A percentile compares a stretch with the other conserved stretches of the same genome.
phyloP scores from a whole-genome alignment of 1,140 invertebrate genomes.

The Tyrophagus putrescentiae region DNA sequence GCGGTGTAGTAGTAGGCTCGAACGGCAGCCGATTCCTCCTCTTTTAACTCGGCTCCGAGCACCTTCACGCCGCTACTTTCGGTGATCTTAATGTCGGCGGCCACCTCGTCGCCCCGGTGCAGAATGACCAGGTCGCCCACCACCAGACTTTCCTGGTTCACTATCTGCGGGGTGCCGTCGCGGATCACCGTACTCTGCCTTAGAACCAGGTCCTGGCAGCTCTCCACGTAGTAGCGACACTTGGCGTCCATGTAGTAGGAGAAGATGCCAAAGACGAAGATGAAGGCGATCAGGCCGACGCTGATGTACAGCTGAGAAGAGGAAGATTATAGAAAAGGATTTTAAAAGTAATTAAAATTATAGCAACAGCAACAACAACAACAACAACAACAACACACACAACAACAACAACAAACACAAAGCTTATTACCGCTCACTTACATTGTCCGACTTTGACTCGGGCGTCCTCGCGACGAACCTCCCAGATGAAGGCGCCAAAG shows the following conservation, averaged over 20 bases:
- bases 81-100: constrained; percentile 31
- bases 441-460: not conserved
- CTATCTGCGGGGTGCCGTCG: constrained; percentile 76
- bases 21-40: constrained; percentile 37
- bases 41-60: constrained; percentile 34
- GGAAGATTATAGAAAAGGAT: constrained; percentile 30
- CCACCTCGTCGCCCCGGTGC: constrained; percentile 49
- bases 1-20: constrained; percentile 37
- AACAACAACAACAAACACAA: not conserved
- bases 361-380: not conserved
- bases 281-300: constrained; percentile 81
- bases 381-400: not conserved
- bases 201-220: constrained; percentile 42
- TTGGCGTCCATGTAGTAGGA: constrained; percentile 97
- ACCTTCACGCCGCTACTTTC: constrained; percentile 31
- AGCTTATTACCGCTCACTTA: not conserved
- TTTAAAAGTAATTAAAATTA: constrained; percentile 29
- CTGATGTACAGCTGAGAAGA: constrained; percentile 65
- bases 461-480: not conserved
- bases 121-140: constrained; percentile 68
- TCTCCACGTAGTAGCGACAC: constrained; percentile 60
- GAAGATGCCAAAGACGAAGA: constrained; percentile 90
- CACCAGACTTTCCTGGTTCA: constrained; percentile 56
- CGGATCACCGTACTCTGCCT: constrained; percentile 79
- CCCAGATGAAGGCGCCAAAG: not conserved